A percentile compares a stretch with the other conserved stretches of the same genome.
These are phyloP conservation scores for Ciconia boyciana DNA, from an alignment of 2,113 vertebrate species.

Conservation along the genomic window DNA sequence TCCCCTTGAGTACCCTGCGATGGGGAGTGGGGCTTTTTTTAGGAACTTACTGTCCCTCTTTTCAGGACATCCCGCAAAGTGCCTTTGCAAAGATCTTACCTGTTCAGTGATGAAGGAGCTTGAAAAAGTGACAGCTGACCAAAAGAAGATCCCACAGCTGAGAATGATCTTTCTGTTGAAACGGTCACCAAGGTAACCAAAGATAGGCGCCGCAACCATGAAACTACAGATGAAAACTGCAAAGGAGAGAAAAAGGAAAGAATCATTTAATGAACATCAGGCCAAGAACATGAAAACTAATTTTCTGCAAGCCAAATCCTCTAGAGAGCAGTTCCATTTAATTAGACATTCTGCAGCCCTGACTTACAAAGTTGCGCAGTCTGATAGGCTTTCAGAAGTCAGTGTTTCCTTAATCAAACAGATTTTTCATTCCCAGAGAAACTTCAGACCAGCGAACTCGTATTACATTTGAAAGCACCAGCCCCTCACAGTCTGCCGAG, in stretches of 20 bases:
- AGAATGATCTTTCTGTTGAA: constrained; percentile 98
- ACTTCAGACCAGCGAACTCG: background rate
- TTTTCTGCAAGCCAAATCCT: constrained; percentile 37
- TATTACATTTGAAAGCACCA: background rate
- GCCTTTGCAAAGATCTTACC: constrained; percentile 68
- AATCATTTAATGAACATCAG: constrained; percentile 12
- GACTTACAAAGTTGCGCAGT: background rate
- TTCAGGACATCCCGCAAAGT: background rate
- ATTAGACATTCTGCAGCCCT: constrained; percentile 14
- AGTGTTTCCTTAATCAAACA: background rate
- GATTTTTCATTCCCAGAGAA: constrained; percentile 13
- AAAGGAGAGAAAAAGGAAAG: constrained; percentile 3
- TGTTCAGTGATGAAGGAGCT: constrained; percentile 97
- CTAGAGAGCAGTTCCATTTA: constrained; percentile 10
- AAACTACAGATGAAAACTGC: constrained; percentile 99
- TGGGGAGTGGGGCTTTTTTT: background rate
- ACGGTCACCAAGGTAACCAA: constrained; percentile 97
- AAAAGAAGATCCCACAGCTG: constrained; percentile 98
- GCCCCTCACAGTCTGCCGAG: background rate
- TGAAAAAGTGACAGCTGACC: constrained; percentile 91
- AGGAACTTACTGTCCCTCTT: background rate
- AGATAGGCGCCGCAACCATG: constrained; percentile 97
- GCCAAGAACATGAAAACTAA: background rate
- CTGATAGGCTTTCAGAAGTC: background rate
- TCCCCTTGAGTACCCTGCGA: background rate